Base-by-base conservation (phyloP, 2,888 invertebrate species). In the Ochropacha duplaris region DNA sequence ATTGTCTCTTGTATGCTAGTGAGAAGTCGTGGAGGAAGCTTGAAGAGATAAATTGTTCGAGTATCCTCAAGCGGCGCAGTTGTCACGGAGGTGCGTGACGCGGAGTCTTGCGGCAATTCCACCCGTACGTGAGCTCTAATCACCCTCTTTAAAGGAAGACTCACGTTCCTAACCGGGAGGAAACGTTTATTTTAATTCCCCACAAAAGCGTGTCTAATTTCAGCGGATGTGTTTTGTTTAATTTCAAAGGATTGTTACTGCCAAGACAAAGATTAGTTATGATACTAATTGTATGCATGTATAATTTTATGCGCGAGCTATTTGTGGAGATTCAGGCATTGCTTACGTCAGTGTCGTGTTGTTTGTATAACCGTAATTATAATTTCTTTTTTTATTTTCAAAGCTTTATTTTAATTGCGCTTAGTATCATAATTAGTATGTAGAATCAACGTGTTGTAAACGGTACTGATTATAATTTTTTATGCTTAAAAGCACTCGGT, bases 131-230 rank as follows among this genome's bases (percentile, higher is more conserved):
- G 87, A 74, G 80, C 74, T 75, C 81, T 89, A 87, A 89, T 89
- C 85, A 86, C 86, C 84, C 81, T 80, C 84, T 87, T 86, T 87
- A 85, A 81, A 81, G 74, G 79, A 77, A 79, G 75, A 75, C 86
- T 83, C 89, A 88, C 90, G 88, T 86, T 71, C 67, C 73, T 70
- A 62, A 58, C 69, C 69, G 72, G 69, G 78, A 78, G 81, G 74
- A 81, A 86, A 80, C 83, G 84, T 88, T 87, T 86, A 83, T 88
- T 89, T 86, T 88, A 87, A 89, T 88, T 84, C 82, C 70, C 83
- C 84, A 79, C 87, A 88, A 90, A 87, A 82, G 87, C 76, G 80
- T 82, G 81, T 84, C 85, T 89, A 86, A 90, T 89, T 88, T 83
- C 79, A 75, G 66, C 68, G 79, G 78, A 82, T 82, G 82, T 83